Conservation (phyloP, 2,113 vertebrate genomes). For the Suricata suricatta region DNA sequence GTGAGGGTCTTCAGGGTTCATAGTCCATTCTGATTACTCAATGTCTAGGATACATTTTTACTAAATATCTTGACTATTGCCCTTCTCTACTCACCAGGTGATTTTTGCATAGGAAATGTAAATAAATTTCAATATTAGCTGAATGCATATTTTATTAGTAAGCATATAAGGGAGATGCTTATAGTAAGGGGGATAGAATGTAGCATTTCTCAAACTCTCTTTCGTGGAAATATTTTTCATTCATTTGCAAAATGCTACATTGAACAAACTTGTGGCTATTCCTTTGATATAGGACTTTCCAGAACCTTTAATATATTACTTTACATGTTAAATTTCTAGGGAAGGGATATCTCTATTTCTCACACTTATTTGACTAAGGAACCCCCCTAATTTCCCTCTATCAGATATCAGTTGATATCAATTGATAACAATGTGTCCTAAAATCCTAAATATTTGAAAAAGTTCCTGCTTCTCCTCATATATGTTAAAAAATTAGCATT, state of each 20-base stretch:
- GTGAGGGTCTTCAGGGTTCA: background rate
- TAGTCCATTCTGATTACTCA: background rate
- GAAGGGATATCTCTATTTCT: background rate
- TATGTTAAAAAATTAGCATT: background rate
- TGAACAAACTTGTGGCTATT: background rate
- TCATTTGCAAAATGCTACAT: background rate
- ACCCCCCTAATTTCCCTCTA: background rate
- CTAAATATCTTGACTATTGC: background rate
- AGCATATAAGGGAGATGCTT: no score
- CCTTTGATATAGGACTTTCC: background rate
- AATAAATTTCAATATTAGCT: slow-evolving; percentile 8
- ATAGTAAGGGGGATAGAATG: background rate
- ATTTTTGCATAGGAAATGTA: background rate
- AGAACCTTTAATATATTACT: background rate
- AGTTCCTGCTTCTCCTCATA: background rate
- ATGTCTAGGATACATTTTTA: background rate
- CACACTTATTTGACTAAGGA: background rate
- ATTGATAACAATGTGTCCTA: background rate
- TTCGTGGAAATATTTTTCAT: background rate
- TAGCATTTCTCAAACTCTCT: background rate
- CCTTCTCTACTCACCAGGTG: background rate
- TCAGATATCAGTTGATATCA: background rate
- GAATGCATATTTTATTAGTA: background rate
- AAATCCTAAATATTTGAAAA: slow-evolving; percentile 11
- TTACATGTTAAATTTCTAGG: background rate